These are phyloP conservation scores for Halcyon chelicuti DNA, from an alignment of 2,797 vertebrate genomes.

Conservation along the genomic window DNA sequence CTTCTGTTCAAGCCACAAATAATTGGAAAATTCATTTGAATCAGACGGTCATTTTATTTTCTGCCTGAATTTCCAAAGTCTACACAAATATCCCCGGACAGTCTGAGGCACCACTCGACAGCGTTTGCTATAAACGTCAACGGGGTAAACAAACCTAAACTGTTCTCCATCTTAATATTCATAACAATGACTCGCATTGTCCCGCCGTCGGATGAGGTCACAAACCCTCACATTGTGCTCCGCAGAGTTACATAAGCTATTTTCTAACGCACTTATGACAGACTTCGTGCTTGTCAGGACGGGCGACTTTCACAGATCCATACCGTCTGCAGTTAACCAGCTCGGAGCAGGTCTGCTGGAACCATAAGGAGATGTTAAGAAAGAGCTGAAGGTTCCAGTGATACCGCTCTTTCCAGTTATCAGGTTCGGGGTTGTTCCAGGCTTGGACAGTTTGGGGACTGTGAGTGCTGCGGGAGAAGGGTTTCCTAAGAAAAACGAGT, in stretches of 20 bases:
- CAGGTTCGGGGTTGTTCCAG: background rate
- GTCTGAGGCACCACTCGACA: slow-evolving; percentile 15
- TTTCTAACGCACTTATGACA: background rate
- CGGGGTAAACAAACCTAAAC: slow-evolving; percentile 39
- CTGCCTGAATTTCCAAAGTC: slow-evolving; percentile 37
- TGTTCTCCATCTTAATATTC: background rate
- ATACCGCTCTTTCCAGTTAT: too few relatives aligned
- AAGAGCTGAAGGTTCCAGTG: background rate
- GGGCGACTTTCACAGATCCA: background rate
- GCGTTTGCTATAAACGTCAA: background rate
- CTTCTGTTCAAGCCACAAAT: slow-evolving; percentile 59
- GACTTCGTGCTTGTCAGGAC: background rate
- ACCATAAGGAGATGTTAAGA: background rate
- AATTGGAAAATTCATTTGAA: slow-evolving; percentile 63
- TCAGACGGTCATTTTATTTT: slow-evolving; percentile 37
- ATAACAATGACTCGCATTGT: slow-evolving; percentile 8
- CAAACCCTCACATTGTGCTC: background rate
- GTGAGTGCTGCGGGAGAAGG: background rate
- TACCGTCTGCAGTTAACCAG: background rate
- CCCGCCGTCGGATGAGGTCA: background rate
- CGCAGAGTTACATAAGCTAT: background rate
- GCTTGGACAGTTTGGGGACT: background rate
- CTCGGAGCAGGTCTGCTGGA: background rate
- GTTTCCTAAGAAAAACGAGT: background rate
- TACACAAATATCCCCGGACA: background rate